phyloP scores from a whole-genome alignment of 2,113 vertebrate genomes.

The Chamaetylas fuelleborni region DNA sequence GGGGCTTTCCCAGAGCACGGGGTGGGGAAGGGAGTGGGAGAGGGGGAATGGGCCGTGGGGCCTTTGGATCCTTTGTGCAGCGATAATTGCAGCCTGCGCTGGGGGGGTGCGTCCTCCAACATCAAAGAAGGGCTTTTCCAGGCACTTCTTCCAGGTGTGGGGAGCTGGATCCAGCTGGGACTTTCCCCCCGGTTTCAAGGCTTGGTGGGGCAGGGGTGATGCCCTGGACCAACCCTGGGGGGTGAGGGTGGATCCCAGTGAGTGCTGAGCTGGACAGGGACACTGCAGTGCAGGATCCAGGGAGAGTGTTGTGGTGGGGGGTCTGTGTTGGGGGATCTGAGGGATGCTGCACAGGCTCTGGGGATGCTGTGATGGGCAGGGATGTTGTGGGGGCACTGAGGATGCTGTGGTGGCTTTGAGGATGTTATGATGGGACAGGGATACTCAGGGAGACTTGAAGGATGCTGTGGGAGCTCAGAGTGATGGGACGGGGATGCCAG shows the following conservation, averaged over 20 bases:
- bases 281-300: background rate
- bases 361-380: background rate
- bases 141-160: background rate
- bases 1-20: background rate
- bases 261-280: fast-evolving
- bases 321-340: too few species aligned
- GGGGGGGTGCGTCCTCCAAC: background rate
- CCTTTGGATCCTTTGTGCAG: background rate
- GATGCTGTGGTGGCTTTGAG: background rate
- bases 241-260: fast-evolving
- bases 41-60: background rate
- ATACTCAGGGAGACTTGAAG: too few species aligned
- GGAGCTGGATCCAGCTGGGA: background rate
- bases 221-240: background rate
- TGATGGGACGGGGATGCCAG: background rate
- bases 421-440: background rate
- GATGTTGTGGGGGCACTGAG: background rate
- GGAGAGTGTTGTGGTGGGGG: background rate
- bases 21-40: background rate
- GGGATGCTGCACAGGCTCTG: too few species aligned
- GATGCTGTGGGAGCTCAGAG: background rate
- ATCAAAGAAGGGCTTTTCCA: background rate
- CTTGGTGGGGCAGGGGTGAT: fast-evolving
- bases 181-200: background rate
- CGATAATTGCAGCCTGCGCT: fast-evolving